Conservation (phyloP, 2,888 invertebrate genomes). For the Hydraecia micacea region DNA sequence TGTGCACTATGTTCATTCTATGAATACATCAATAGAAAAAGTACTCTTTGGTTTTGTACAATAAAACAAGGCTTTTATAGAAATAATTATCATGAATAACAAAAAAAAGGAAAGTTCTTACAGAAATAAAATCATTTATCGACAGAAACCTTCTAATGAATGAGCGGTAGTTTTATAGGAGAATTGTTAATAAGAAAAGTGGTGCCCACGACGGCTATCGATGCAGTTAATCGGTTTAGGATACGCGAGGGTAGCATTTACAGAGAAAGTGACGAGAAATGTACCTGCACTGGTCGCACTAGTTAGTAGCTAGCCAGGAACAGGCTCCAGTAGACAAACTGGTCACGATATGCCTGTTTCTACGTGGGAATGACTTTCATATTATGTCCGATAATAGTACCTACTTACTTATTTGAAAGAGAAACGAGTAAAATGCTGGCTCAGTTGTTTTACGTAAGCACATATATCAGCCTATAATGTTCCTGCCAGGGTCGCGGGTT, state of each 20-base stretch:
- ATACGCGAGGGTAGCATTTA: conserved; percentile 48
- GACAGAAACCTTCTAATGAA: conserved; percentile 20
- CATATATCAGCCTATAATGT: not conserved
- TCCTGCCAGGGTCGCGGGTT: no score
- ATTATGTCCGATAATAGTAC: conserved; percentile 50
- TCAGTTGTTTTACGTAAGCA: conserved; percentile 21
- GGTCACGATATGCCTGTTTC: conserved; percentile 76
- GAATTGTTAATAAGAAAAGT: conserved; percentile 35
- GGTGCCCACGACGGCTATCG: conserved; percentile 29
- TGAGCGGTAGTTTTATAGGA: conserved; percentile 24
- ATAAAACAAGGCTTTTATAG: no score
- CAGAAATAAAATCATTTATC: not conserved
- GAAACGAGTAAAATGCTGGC: conserved; percentile 23
- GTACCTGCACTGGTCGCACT: conserved; percentile 46
- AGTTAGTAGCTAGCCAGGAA: conserved; percentile 61
- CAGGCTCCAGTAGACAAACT: conserved; percentile 72
- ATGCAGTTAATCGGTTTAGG: conserved; percentile 51
- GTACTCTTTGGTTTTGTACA: no score
- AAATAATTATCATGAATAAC: no score
- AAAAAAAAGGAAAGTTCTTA: not conserved
- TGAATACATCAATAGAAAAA: no score
- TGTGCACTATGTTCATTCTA: no score
- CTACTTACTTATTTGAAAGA: conserved; percentile 49
- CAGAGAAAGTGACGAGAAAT: conserved; percentile 79
- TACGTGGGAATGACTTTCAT: conserved; percentile 74